Evolutionary conservation across 1,140 invertebrate genomes (phyloP).

Genomic region (Adelges cooleyi): DNA sequence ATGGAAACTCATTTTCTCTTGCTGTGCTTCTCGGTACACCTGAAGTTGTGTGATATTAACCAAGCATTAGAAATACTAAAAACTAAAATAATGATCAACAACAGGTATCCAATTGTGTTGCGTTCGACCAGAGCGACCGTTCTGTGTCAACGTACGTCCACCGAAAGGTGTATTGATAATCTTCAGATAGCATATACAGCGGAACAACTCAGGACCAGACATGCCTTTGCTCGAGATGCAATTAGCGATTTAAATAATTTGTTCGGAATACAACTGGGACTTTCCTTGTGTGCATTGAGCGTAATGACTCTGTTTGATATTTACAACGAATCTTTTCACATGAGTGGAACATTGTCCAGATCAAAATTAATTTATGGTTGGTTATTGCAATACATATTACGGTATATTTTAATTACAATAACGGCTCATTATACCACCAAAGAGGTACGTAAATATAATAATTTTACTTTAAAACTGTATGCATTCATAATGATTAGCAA

Average conservation of each 20-base stretch:
- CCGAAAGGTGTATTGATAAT: background rate
- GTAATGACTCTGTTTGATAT: slow-evolving; percentile 5
- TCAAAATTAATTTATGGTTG: background rate
- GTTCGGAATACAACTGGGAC: background rate
- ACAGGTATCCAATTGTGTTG: slow-evolving; percentile 1
- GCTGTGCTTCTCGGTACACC: background rate
- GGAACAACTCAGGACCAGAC: background rate
- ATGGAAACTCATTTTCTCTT: background rate
- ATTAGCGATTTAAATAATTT: background rate
- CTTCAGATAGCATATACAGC: too few relatives aligned
- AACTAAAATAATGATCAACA: background rate
- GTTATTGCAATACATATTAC: background rate
- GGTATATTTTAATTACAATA: background rate
- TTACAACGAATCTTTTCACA: slow-evolving; percentile 3
- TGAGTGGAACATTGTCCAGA: background rate
- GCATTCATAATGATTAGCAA: too few relatives aligned
- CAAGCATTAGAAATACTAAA: background rate
- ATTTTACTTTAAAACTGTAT: too few relatives aligned
- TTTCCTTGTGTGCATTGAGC: background rate
- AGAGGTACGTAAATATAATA: background rate
- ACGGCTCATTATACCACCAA: slow-evolving; percentile 1
- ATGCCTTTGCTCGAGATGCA: background rate
- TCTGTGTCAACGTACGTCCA: background rate
- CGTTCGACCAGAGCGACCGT: background rate
- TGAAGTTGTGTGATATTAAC: background rate